phyloP scores from a whole-genome alignment of 1,140 invertebrate genomes.

The Zophobas atratus region DNA sequence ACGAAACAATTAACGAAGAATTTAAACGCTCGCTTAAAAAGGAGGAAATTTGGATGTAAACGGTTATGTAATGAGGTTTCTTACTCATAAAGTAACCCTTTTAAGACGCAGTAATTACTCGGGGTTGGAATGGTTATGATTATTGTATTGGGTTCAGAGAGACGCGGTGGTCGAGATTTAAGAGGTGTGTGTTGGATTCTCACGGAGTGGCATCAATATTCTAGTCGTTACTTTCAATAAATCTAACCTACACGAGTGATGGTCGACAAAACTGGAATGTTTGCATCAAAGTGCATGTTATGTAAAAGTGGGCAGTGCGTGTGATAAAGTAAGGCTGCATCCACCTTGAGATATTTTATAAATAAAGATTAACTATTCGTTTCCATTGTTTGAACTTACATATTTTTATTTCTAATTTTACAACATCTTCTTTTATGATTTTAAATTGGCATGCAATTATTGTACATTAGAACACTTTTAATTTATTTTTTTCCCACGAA shows the following conservation, averaged over 20 bases:
- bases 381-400: no score
- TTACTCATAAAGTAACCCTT: conserved; percentile 4
- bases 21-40: conserved; percentile 3
- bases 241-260: conserved; percentile 21
- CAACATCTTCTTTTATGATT: no score
- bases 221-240: conserved; percentile 22
- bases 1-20: neutral
- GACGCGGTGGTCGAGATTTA: neutral
- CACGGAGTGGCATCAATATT: conserved; percentile 42
- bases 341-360: no score
- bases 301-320: neutral
- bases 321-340: no score
- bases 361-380: no score
- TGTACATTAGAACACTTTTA: no score
- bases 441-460: no score
- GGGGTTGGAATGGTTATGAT: conserved; percentile 6
- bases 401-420: no score
- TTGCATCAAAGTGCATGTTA: conserved; percentile 22
- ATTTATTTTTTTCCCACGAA: no score
- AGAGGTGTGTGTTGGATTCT: neutral
- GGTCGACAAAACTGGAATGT: conserved; percentile 35
- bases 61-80: conserved; percentile 17
- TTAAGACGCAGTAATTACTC: conserved; percentile 22
- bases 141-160: conserved; percentile 2
- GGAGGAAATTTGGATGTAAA: conserved; percentile 33